Evolutionary conservation across 2,797 vertebrate species (phyloP).

Genomic region (Loriculus beryllinus): DNA sequence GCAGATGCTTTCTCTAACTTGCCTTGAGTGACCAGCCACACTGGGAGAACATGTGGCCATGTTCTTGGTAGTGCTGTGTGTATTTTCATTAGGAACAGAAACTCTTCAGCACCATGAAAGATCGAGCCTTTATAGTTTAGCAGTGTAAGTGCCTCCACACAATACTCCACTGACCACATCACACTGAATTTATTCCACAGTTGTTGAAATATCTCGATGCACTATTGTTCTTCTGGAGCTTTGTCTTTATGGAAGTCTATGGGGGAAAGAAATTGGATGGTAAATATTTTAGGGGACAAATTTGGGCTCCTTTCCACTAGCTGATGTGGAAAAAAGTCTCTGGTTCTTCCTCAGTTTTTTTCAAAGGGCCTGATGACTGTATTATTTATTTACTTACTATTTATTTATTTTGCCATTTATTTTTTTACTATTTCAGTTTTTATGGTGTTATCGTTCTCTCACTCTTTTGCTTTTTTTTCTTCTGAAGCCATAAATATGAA

Average conservation of each 20-base stretch:
- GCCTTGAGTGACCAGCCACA: not conserved
- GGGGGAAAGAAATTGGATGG: not conserved
- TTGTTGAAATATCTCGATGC: not conserved
- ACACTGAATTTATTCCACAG: not conserved
- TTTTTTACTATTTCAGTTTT: not conserved
- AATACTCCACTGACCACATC: not conserved
- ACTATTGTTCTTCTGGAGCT: not conserved
- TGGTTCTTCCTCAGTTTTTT: not conserved
- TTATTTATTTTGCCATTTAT: not conserved
- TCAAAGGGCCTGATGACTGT: not conserved
- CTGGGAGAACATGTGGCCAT: not conserved
- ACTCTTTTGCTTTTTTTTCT: not conserved
- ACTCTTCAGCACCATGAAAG: not conserved
- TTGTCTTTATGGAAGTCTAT: not conserved
- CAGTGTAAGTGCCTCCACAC: not conserved
- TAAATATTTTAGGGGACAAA: not conserved
- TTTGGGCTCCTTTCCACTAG: not conserved
- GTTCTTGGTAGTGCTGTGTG: not conserved
- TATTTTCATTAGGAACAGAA: not conserved
- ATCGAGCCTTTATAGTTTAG: not conserved
- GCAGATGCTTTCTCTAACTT: not conserved
- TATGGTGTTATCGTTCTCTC: not conserved
- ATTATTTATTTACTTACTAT: not conserved
- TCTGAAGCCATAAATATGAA: not conserved
- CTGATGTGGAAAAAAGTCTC: not conserved